These are phyloP conservation scores for Notothenia coriiceps DNA, from an alignment of 2,113 vertebrate genomes.

Conservation along the genomic window DNA sequence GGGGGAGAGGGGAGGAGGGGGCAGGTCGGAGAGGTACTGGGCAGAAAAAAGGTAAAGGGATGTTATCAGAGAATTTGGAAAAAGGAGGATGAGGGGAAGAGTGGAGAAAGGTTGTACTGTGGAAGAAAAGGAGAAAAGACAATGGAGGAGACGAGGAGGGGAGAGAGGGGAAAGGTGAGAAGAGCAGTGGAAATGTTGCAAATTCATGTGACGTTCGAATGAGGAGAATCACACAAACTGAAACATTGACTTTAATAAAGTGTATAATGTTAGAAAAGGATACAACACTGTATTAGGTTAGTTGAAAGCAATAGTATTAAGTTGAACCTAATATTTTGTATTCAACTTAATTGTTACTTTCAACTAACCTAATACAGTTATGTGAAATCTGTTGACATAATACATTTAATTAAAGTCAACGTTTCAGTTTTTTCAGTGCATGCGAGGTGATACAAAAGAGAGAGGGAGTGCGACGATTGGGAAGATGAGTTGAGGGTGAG, in stretches of 20 bases:
- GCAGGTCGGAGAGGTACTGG: conserved; percentile 5
- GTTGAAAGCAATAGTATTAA: no score
- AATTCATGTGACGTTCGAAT: conserved; percentile 1
- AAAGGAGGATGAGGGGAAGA: conserved; percentile 3
- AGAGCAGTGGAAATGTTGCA: background rate
- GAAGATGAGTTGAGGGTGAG: conserved; percentile 35
- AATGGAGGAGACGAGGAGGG: background rate
- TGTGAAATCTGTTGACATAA: no score
- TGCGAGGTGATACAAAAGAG: conserved; percentile 18
- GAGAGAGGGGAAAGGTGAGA: conserved; percentile 10
- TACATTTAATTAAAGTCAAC: no score
- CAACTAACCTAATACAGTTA: no score
- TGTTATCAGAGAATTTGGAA: conserved; percentile 47
- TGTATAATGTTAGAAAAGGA: no score
- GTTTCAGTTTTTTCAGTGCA: background rate
- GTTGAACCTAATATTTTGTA: no score
- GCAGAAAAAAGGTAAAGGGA: conserved; percentile 56
- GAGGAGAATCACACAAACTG: conserved; percentile 6
- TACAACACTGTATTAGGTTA: no score
- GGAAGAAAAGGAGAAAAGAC: background rate
- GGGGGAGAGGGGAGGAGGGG: background rate
- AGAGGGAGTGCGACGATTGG: conserved; percentile 1
- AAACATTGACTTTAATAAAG: background rate
- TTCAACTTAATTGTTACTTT: no score
- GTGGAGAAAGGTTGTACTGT: background rate